Evolutionary conservation across 2,888 invertebrate genomes (phyloP).

Genomic region (Aphrophora alni): DNA sequence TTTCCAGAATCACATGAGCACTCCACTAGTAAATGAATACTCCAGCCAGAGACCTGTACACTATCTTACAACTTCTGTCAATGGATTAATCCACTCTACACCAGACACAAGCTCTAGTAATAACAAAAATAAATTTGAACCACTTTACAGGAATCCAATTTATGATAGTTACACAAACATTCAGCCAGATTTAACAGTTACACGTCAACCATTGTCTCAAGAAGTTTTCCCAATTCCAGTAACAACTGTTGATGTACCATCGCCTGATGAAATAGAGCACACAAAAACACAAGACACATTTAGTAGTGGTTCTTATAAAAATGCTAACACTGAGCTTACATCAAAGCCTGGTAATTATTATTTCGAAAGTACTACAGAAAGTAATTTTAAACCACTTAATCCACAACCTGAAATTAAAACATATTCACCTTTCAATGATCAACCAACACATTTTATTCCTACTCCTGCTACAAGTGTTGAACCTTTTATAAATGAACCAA

Average conservation of each 20-base stretch:
- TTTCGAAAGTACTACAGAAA: not conserved
- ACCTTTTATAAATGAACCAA: constrained; percentile 38
- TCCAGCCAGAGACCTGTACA: constrained; percentile 15
- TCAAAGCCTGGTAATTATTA: constrained; percentile 37
- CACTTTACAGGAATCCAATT: not conserved
- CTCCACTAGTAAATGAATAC: not conserved
- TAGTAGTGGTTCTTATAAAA: not conserved
- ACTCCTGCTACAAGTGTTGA: constrained; percentile 45
- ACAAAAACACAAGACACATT: constrained; percentile 10
- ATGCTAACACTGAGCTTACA: constrained; percentile 25
- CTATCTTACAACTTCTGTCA: constrained; percentile 22
- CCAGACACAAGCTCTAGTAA: constrained; percentile 25
- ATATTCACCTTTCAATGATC: constrained; percentile 39
- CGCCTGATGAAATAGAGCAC: constrained; percentile 29
- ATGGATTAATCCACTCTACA: constrained; percentile 11
- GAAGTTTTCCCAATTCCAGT: constrained; percentile 45
- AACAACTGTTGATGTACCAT: constrained; percentile 46
- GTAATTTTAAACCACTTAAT: not conserved
- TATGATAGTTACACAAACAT: constrained; percentile 11
- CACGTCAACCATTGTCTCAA: constrained; percentile 41
- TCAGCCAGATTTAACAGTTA: constrained; percentile 39
- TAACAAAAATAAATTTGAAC: constrained; percentile 2
- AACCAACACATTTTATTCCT: constrained; percentile 43
- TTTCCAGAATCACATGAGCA: constrained; percentile 46
- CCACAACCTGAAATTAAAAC: constrained; percentile 40